Evolutionary conservation across 2,888 invertebrate genomes (phyloP).

Genomic region (Octonoba sinensis): DNA sequence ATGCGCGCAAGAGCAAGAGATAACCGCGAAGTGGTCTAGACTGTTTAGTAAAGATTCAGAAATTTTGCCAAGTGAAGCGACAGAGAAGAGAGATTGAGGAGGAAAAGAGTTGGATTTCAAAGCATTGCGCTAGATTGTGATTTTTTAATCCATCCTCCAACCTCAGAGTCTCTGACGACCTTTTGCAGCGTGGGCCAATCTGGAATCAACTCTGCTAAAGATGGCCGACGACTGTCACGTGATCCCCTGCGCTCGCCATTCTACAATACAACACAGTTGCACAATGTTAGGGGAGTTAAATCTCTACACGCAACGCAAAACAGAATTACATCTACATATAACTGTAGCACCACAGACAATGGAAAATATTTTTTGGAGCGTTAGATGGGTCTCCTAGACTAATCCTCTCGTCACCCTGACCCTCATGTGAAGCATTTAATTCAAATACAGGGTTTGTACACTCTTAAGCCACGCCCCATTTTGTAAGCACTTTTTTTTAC

Average conservation of each 20-base stretch:
- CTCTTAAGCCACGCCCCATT: no score
- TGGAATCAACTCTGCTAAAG: conserved; percentile 76
- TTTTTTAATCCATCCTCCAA: conserved; percentile 65
- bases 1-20: no score
- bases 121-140: conserved; percentile 11
- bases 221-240: conserved; percentile 67
- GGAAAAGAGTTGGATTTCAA: conserved; percentile 32
- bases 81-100: conserved; percentile 53
- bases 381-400: no score
- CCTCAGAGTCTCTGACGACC: conserved; percentile 67
- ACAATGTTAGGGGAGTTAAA: conserved; percentile 35
- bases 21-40: no score
- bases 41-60: conserved; percentile 8
- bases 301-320: conserved; percentile 24
- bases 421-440: no score
- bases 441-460: no score
- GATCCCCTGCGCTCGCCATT: conserved; percentile 63
- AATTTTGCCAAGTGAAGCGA: conserved; percentile 37
- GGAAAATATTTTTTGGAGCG: no score
- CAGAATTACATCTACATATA: conserved; percentile 28
- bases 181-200: conserved; percentile 81
- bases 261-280: conserved; percentile 65
- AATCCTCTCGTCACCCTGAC: no score
- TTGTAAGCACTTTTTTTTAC: no score
- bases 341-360: conserved; percentile 20